Percentiles rank a stretch among this genome's conserved stretches.
Evolutionary conservation across 2,888 invertebrate genomes (phyloP).

Genomic region (Phymatocera aterrima): DNA sequence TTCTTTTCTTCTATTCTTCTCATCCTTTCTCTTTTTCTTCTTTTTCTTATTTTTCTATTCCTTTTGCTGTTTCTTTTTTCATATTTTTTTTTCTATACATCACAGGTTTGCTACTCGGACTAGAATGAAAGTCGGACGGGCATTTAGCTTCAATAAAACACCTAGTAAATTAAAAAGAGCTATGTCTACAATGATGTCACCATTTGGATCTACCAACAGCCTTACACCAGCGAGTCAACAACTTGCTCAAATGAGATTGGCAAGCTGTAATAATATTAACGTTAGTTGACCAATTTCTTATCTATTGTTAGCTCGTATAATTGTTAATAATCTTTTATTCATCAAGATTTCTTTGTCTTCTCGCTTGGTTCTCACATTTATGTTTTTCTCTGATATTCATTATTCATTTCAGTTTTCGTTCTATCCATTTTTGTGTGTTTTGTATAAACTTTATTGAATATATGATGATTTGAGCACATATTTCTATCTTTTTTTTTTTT

Average conservation of each 20-base stretch:
- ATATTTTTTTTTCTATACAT: too few relatives aligned
- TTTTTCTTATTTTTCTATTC: slow-evolving; percentile 37
- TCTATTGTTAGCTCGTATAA: slow-evolving; percentile 37
- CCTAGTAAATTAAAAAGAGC: slow-evolving; percentile 95
- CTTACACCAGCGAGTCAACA: slow-evolving; percentile 87
- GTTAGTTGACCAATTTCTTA: slow-evolving; percentile 77
- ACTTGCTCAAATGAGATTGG: slow-evolving; percentile 90
- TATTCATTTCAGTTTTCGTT: background rate
- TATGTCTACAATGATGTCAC: slow-evolving; percentile 95
- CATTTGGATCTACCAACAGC: slow-evolving; percentile 90
- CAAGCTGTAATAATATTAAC: slow-evolving; percentile 91
- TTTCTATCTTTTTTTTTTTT: too few relatives aligned
- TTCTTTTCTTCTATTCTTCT: too few relatives aligned
- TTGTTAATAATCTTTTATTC: slow-evolving; percentile 1
- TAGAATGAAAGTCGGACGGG: slow-evolving; percentile 92
- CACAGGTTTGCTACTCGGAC: slow-evolving; percentile 86
- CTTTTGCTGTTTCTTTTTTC: slow-evolving; percentile 15
- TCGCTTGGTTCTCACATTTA: background rate
- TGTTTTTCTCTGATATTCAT: too few relatives aligned
- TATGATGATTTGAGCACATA: too few relatives aligned
- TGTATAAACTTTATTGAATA: too few relatives aligned
- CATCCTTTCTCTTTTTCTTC: slow-evolving; percentile 1
- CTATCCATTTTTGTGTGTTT: too few relatives aligned
- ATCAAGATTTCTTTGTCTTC: slow-evolving; percentile 26
- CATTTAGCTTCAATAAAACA: slow-evolving; percentile 96